Conservation (phyloP, 2,113 vertebrate genomes). For the Crotalus tigris region DNA sequence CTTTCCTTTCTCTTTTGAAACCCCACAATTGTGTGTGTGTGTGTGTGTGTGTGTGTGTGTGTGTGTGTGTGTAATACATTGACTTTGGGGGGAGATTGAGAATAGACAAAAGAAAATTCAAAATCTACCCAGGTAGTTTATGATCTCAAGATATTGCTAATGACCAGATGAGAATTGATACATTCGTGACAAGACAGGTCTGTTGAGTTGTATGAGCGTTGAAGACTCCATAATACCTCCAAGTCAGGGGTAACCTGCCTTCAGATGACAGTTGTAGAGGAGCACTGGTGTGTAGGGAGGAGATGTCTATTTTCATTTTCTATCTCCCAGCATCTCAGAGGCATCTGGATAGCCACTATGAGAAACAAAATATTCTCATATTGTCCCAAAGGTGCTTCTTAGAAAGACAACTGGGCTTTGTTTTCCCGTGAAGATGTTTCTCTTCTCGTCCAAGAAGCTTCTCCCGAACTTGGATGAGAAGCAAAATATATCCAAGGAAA, state of each 20-base stretch:
- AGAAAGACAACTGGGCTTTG: no score
- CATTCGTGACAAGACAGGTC: not conserved
- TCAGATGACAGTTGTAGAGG: not conserved
- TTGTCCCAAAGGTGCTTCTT: no score
- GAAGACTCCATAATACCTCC: not conserved
- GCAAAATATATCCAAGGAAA: not conserved
- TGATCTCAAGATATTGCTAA: not conserved
- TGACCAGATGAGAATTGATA: not conserved
- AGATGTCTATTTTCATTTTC: not conserved
- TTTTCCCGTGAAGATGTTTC: no score
- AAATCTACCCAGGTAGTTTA: not conserved
- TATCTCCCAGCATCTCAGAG: not conserved
- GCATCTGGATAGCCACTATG: not conserved
- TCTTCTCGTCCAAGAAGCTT: not conserved
- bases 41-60: no score
- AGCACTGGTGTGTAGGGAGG: not conserved
- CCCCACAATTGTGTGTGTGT: not conserved
- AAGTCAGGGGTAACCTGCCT: not conserved
- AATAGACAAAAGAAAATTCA: not conserved
- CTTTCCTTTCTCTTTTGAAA: not conserved
- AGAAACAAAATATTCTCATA: not conserved
- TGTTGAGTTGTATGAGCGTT: not conserved
- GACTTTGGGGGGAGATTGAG: not conserved
- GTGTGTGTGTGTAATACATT: not conserved
- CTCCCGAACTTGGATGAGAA: no score